These are phyloP conservation scores for Monochamus alternatus DNA, from an alignment of 2,888 invertebrate species.

Conservation along the genomic window DNA sequence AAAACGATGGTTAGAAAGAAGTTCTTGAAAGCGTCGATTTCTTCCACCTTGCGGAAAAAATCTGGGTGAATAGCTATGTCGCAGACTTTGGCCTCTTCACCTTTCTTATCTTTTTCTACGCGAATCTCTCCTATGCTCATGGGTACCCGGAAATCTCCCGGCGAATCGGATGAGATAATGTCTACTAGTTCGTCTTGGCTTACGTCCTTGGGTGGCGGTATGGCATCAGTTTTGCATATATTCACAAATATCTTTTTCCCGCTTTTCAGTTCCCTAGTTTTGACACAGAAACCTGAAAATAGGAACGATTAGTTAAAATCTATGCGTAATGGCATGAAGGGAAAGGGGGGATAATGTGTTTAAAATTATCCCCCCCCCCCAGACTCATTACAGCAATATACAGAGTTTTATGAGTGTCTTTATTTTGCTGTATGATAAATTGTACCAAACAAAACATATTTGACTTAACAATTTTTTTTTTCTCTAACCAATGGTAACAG, in stretches of 20 bases:
- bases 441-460: too few relatives aligned
- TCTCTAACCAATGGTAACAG: too few relatives aligned
- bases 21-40: conserved; percentile 80
- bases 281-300: conserved; percentile 83
- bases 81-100: conserved; percentile 81
- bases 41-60: conserved; percentile 84
- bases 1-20: conserved; percentile 87
- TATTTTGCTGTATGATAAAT: too few relatives aligned
- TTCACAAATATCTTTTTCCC: conserved; percentile 88
- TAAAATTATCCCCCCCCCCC: too few relatives aligned
- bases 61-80: conserved; percentile 88
- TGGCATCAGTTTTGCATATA: conserved; percentile 85
- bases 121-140: conserved; percentile 92
- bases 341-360: too few relatives aligned
- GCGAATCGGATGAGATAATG: conserved; percentile 79
- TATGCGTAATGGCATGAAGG: too few relatives aligned
- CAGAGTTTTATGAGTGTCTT: too few relatives aligned
- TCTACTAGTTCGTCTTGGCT: conserved; percentile 80
- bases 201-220: conserved; percentile 83
- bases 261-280: conserved; percentile 78
- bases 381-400: too few relatives aligned
- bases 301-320: too few relatives aligned
- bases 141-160: conserved; percentile 84
- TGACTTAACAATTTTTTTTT: too few relatives aligned
- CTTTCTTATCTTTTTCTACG: conserved; percentile 83